Conservation (phyloP, 2,113 vertebrate genomes). For the Hemichromis elongatus region DNA sequence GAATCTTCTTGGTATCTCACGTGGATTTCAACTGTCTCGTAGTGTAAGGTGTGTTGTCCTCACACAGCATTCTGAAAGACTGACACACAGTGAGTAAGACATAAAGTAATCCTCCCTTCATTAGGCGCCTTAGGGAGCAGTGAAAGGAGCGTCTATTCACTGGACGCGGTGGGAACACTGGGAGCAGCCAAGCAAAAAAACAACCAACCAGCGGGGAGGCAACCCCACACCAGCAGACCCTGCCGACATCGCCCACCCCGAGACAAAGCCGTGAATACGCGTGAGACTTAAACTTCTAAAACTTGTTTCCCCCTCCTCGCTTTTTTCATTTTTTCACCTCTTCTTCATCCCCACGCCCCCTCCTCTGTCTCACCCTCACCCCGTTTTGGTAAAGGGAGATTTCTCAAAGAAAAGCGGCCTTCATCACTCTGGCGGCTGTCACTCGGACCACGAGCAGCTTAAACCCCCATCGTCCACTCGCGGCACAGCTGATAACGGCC, state of each 20-base stretch:
- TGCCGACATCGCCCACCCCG: neutral
- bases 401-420: neutral
- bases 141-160: conserved; percentile 46
- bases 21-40: neutral
- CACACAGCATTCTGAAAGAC: neutral
- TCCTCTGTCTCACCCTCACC: neutral
- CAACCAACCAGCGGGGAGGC: neutral
- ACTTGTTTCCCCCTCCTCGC: neutral
- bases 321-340: neutral
- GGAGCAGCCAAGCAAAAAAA: conserved; percentile 11
- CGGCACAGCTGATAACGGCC: neutral
- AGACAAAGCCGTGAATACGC: conserved; percentile 21
- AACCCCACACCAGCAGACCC: neutral
- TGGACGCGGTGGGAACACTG: conserved; percentile 43
- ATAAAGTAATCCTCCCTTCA: conserved; percentile 45
- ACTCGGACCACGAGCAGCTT: neutral
- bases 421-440: conserved; percentile 30
- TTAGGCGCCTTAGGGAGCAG: conserved; percentile 28
- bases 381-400: neutral
- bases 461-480: neutral
- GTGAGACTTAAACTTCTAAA: conserved; percentile 14
- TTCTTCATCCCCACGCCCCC: neutral
- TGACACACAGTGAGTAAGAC: neutral
- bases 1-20: neutral
- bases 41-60: neutral